Evolutionary conservation across 2,888 invertebrate species (phyloP), one percentile per base, ranked within the genome.

Genomic region (Phoenoteleia sp.): DNA sequence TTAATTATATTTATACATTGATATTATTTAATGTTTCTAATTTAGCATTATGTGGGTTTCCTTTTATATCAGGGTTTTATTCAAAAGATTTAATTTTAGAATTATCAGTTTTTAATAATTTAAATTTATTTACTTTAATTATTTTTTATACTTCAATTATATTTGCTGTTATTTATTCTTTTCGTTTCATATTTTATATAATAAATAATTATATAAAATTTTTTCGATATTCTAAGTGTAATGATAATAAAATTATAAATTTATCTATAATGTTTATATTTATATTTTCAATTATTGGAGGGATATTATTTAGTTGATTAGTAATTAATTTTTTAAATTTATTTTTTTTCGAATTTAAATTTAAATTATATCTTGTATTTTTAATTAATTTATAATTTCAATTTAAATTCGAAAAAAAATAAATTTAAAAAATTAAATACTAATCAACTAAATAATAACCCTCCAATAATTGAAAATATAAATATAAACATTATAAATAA

Each of bases 51-150:
- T 95, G 95, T 94, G 96, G 96, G 0, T 94, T 96, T 92, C 95
- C 95, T 7, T 96, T 96, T 95, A 94, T 96, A 92, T 94, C 95
- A 0, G 96, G 95, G 0, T 96, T 95, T 96, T 96, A 90, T 89
- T 94, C 94, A 3, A 94, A 93, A 66, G 93, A 92, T 91, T 80
- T 91, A 86, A 94, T 93, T 81, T 94, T 94, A 89, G 91, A 93
- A 92, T 91, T 91, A 91, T 87, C 92, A 88, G 89, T 92, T 90
- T 88, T 87, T 67, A 69, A 17, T 5, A 67, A 76, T 64, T 39
- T 60, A 15, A 92, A 93, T 87, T 52, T 62, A 71, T 74, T 71
- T 82, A 7, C 75, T 79, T 36, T 58, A 83, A 17, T 66, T 64
- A 36, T 74, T 72, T 56, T 82, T 80, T 72, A 88, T 91, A 90